phyloP scores from a whole-genome alignment of 1,140 invertebrate genomes.

The Zaprionus ghesquierei region DNA sequence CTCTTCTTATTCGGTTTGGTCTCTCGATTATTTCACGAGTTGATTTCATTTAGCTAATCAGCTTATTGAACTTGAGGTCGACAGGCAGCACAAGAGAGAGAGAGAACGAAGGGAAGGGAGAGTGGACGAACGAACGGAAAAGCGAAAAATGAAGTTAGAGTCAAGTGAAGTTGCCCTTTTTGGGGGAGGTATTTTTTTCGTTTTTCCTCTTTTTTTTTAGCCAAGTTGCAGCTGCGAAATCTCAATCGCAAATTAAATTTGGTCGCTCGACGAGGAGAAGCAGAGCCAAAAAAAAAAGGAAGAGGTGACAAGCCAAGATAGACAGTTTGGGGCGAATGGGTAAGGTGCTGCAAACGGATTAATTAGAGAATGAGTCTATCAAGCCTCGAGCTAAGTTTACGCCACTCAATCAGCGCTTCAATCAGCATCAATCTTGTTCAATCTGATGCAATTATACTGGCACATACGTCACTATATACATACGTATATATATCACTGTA shows the following conservation, averaged over 20 bases:
- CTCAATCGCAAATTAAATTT: conserved; percentile 61
- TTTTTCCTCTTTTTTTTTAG: conserved; percentile 27
- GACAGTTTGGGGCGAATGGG: background rate
- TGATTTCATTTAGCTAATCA: conserved; percentile 75
- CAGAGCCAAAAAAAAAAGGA: background rate
- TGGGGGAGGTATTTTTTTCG: conserved; percentile 27
- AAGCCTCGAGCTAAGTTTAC: conserved; percentile 1
- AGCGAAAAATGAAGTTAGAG: conserved; percentile 31
- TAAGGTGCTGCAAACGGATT: conserved; percentile 35
- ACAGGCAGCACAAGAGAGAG: conserved; percentile 4
- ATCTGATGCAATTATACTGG: conserved; percentile 19
- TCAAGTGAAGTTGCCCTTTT: conserved; percentile 50
- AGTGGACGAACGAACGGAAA: conserved; percentile 1
- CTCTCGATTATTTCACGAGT: conserved; percentile 45
- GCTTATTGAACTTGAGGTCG: conserved; percentile 71
- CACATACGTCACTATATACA: background rate
- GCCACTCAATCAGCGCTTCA: background rate
- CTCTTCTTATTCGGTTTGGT: conserved; percentile 14
- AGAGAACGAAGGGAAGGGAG: background rate
- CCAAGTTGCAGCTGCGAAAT: conserved; percentile 59
- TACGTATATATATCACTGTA: background rate
- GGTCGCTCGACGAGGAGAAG: background rate
- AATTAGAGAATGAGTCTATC: conserved; percentile 61
- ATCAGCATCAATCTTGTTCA: conserved; percentile 3
- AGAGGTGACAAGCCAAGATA: background rate